These are phyloP conservation scores for Dolichopus griseipennis DNA, from an alignment of 2,888 invertebrate species.

Conservation along the genomic window DNA sequence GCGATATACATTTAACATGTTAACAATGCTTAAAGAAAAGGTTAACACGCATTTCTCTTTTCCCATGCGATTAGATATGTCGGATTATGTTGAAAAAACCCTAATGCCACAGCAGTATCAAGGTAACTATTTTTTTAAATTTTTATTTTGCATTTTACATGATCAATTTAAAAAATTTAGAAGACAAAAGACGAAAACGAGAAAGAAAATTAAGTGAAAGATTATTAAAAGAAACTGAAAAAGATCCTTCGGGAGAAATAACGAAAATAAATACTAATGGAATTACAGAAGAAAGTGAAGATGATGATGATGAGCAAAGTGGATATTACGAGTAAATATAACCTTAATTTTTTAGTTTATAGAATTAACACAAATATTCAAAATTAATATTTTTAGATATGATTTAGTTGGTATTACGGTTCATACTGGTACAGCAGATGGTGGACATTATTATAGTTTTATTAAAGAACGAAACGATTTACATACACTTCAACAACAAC, in stretches of 20 bases:
- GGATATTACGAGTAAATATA: conserved; percentile 64
- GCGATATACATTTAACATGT: conserved; percentile 96
- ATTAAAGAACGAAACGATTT: conserved; percentile 72
- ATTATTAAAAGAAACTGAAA: conserved; percentile 23
- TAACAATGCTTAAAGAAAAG: conserved; percentile 94
- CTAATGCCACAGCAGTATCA: conserved; percentile 83
- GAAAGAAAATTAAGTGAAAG: conserved; percentile 23
- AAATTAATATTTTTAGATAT: conserved; percentile 44
- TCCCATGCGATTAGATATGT: conserved; percentile 87
- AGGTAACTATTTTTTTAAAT: conserved; percentile 43
- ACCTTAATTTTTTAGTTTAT: background rate
- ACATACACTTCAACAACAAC: conserved; percentile 33
- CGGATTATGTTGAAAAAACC: conserved; percentile 87
- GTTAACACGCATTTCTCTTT: conserved; percentile 96
- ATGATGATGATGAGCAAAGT: conserved; percentile 48
- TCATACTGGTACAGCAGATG: conserved; percentile 96
- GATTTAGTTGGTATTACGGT: conserved; percentile 91
- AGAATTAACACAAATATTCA: background rate
- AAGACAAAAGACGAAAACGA: conserved; percentile 54
- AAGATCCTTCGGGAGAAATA: conserved; percentile 23
- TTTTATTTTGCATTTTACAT: background rate
- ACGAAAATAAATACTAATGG: conserved; percentile 16
- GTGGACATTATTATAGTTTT: conserved; percentile 94
- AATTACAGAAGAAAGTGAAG: conserved; percentile 21
- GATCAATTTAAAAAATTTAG: conserved; percentile 23